Evolutionary conservation across 1,140 invertebrate species (phyloP), one percentile per base, ranked within the genome.

Genomic region (Copidosoma floridanum): DNA sequence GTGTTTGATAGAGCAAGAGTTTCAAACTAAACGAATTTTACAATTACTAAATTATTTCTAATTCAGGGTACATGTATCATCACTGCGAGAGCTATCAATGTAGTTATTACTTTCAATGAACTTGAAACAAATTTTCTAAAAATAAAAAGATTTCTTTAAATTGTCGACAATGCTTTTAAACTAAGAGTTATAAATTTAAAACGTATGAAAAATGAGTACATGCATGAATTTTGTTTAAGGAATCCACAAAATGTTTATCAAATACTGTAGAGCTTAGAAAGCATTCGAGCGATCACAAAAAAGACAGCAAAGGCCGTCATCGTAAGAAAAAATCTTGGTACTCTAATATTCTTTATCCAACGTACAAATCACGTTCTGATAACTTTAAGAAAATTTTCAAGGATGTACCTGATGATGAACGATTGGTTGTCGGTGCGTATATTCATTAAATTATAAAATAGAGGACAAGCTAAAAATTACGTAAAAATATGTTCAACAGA

Each of bases 321-420:
- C 75, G 82, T 32, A 91, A 91, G 70, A 92, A 90, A 75, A 93
- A 92, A 69, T 89, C 89, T 59, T 83, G 85, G 20, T 93, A 91
- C 88, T 93, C 92, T 76, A 91, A 89, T 76, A 86, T 94, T 37
- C 82, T 95, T 32, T 95, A 94, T 81, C 93, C 94, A 27, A 95
- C 92, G 1, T 97, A 97, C 74, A 97, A 97, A 80, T 94, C 92
- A 46, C 84, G 91, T 63, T 93, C 89, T 35, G 92, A 94, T 67
- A 93, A 97, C 78, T 97, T 97, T 74, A 94, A 92, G 72, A 85
- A 89, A 73, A 86, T 95, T 65, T 97, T 97, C 77, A 95, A 94
- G 79, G 92, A 95, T 58, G 85, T 97, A 48, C 93, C 94, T 20
- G 84, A 88, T 68, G 92, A 94, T 71, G 94, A 98, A 78, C 83